Percentiles rank a stretch among this genome's conserved stretches.
These are phyloP conservation scores for Hipposideros armiger DNA, from an alignment of 2,113 vertebrate genomes.

Conservation along the genomic window DNA sequence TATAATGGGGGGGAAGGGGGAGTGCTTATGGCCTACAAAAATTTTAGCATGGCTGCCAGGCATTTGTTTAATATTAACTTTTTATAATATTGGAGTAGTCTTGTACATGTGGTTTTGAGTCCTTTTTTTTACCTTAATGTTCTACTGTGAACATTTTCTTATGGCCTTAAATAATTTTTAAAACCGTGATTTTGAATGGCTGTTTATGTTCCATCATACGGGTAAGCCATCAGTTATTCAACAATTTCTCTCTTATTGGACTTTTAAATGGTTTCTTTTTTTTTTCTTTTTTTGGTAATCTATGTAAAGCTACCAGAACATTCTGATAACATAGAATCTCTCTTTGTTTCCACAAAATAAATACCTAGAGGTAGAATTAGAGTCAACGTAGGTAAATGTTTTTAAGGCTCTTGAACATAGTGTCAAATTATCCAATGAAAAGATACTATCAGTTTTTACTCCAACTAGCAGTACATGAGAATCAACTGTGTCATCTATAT, in stretches of 20 bases:
- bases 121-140: neutral
- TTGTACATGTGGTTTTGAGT: neutral
- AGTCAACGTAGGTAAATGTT: neutral
- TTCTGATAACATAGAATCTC: neutral
- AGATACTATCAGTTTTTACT: neutral
- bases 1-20: too few species aligned
- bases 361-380: conserved; percentile 12
- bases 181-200: conserved; percentile 4
- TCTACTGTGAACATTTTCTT: neutral
- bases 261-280: neutral
- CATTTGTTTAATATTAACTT: neutral
- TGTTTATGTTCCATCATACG: neutral
- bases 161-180: conserved; percentile 3
- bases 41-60: neutral
- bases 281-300: neutral
- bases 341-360: conserved; percentile 29
- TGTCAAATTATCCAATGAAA: neutral
- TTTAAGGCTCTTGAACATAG: neutral
- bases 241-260: conserved; percentile 1
- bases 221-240: neutral
- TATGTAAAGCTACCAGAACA: neutral
- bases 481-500: neutral
- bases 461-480: neutral
- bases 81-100: neutral
- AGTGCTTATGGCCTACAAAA: neutral